Conservation (phyloP, 35 echinoderm and acorn worm genomes). For the Lytechinus variegatus region DNA sequence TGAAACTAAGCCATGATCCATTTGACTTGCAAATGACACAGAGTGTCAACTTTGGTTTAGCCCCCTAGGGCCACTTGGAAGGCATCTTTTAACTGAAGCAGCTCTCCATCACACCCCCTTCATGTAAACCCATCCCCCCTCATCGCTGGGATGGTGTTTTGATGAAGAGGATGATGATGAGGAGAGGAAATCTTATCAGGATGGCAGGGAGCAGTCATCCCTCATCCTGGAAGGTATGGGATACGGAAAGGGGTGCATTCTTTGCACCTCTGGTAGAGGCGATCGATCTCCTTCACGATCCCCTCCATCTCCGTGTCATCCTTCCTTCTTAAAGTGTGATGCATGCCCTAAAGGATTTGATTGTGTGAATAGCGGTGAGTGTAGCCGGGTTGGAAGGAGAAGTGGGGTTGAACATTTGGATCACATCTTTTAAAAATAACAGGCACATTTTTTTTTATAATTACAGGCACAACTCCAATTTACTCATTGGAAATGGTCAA, state of each 20-base stretch:
- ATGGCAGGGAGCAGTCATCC: neutral
- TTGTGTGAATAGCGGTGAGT: neutral
- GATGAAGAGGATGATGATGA: slow-evolving; percentile 37
- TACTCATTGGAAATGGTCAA: no score
- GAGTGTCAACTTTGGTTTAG: slow-evolving; percentile 9
- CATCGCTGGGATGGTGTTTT: neutral
- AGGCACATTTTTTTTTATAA: neutral
- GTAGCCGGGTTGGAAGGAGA: neutral
- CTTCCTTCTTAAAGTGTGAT: neutral
- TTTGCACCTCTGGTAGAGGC: neutral
- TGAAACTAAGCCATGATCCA: neutral
- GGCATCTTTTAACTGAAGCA: neutral
- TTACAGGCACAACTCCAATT: no score
- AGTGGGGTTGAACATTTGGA: neutral
- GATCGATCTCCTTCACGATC: slow-evolving; percentile 14
- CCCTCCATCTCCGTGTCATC: neutral
- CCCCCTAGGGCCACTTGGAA: slow-evolving; percentile 22
- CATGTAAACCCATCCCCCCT: slow-evolving; percentile 18
- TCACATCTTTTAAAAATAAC: neutral
- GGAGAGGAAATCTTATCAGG: slow-evolving; percentile 36
- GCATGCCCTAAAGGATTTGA: neutral
- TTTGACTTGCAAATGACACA: slow-evolving; percentile 39
- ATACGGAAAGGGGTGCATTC: neutral
- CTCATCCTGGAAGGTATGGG: slow-evolving; percentile 23
- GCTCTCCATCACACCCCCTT: neutral